Evolutionary conservation across 2,888 invertebrate species (phyloP).

Genomic region (Netelia fuscicornis): DNA sequence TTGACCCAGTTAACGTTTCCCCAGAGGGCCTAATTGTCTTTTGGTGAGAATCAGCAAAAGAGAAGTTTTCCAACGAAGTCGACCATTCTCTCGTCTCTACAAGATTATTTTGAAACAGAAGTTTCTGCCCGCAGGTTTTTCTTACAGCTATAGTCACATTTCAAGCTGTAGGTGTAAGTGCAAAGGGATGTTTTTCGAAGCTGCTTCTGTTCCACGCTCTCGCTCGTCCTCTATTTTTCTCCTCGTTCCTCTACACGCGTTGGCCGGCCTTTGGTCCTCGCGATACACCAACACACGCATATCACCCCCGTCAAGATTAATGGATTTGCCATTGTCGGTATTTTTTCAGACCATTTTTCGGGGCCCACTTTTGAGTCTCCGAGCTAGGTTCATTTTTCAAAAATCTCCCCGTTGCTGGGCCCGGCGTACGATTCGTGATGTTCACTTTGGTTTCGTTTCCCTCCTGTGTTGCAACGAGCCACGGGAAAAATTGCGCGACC

Average conservation of each 20-base stretch:
- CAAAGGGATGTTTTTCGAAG: conserved; percentile 81
- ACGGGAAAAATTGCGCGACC: conserved; percentile 80
- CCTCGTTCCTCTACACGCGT: conserved; percentile 30
- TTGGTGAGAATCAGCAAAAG: conserved; percentile 13
- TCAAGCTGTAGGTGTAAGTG: conserved; percentile 76
- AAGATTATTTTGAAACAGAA: background rate
- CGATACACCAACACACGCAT: conserved; percentile 66
- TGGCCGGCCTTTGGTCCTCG: conserved; percentile 32
- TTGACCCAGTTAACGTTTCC: conserved; percentile 72
- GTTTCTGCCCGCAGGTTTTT: conserved; percentile 24
- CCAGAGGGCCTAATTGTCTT: conserved; percentile 74
- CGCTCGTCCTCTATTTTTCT: conserved; percentile 33
- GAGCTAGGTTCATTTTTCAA: conserved; percentile 83
- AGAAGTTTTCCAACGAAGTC: background rate
- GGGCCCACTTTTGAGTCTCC: conserved; percentile 83
- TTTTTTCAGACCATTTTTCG: conserved; percentile 84
- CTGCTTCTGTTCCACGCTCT: conserved; percentile 62
- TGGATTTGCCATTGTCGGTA: conserved; percentile 84
- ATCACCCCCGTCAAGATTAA: conserved; percentile 82
- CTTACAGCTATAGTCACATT: background rate
- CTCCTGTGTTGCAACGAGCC: conserved; percentile 5
- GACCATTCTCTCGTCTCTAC: conserved; percentile 14
- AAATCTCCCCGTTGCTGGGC: conserved; percentile 77
- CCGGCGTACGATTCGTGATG: conserved; percentile 41
- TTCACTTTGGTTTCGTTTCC: conserved; percentile 22